phyloP scores from a whole-genome alignment of 1,140 invertebrate species.

The Tenebrio molitor region DNA sequence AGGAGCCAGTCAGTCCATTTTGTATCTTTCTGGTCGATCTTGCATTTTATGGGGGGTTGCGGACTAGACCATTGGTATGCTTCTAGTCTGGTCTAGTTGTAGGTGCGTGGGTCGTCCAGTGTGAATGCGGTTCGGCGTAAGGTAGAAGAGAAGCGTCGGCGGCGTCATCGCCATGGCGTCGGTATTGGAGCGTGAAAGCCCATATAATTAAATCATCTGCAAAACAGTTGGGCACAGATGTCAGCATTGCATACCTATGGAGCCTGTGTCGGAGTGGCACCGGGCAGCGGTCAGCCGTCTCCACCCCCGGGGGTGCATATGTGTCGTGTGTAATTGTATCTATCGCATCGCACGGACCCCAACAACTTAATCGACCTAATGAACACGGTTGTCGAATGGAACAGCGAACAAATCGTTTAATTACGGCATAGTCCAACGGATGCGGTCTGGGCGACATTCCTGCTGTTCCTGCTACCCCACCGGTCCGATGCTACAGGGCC shows the following conservation, averaged over 20 bases:
- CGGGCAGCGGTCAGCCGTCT: conserved; percentile 31
- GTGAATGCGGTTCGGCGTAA: neutral
- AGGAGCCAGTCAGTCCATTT: conserved; percentile 16
- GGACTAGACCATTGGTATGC: too few relatives aligned
- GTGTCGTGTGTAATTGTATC: conserved; percentile 57
- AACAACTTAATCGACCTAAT: conserved; percentile 57
- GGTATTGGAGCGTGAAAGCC: conserved; percentile 14
- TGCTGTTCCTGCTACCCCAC: conserved; percentile 34
- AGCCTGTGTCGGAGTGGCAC: conserved; percentile 13
- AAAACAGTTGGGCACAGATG: conserved; percentile 43
- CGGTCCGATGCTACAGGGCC: conserved; percentile 36
- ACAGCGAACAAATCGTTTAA: conserved; percentile 57
- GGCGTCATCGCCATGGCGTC: neutral
- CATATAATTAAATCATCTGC: conserved; percentile 46
- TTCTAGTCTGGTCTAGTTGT: conserved; percentile 4
- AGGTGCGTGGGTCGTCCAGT: too few relatives aligned
- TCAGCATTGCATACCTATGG: conserved; percentile 30
- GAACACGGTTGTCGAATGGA: conserved; percentile 57
- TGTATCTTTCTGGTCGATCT: too few relatives aligned
- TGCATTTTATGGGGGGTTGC: too few relatives aligned
- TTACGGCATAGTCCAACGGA: conserved; percentile 51
- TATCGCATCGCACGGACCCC: conserved; percentile 44
- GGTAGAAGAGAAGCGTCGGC: neutral
- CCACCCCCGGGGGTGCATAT: conserved; percentile 44
- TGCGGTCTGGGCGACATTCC: conserved; percentile 51